Base-by-base conservation (phyloP, 2,888 invertebrate species). In the Galeopsomyia nigrocyanea region DNA sequence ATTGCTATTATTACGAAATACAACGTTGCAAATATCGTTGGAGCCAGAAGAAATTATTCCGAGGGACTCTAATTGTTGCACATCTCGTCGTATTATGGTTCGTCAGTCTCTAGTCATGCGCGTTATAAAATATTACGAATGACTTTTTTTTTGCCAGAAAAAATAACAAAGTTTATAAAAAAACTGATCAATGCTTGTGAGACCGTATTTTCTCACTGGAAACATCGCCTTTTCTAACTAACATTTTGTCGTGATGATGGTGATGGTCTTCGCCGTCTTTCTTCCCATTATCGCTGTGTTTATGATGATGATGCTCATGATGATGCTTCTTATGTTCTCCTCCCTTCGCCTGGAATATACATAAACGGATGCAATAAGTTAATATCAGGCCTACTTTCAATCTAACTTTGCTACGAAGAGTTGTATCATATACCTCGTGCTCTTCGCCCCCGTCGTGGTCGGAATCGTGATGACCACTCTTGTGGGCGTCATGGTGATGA, bases 241-340 rank as follows among this genome's bases (percentile, higher is more conserved):
- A 39, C 10, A 89, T 84, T 51, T 87, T 87, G 2, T 84, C 79
- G 0, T 87, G 84, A 60, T 89, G 88, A 5, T 88, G 87, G 26
- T 89, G 88, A 79, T 91, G 90, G 2, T 86, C 78, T 49, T 90
- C 88, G 0, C 91, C 92, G 0, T 80, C 87, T 0, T 88, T 87
- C 0, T 85, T 78, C 77, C 90, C 89, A 81, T 91, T 90, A 0
- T 90, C 90, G 85, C 89, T 89, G 16, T 89, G 84, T 1, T 87
- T 85, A 49, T 88, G 82, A 73, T 87, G 83, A 77, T 90, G 88
- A 0, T 88, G 88, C 0, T 90, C 91, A 76, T 90, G 88, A 9
- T 86, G 87, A 78, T 89, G 88, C 70, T 89, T 87, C 1, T 90
- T 89, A 56, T 89, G 87, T 56, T 90, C 88, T 0, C 90, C 92